phyloP scores from a whole-genome alignment of 2,113 vertebrate species.

The Thalassoma bifasciatum region DNA sequence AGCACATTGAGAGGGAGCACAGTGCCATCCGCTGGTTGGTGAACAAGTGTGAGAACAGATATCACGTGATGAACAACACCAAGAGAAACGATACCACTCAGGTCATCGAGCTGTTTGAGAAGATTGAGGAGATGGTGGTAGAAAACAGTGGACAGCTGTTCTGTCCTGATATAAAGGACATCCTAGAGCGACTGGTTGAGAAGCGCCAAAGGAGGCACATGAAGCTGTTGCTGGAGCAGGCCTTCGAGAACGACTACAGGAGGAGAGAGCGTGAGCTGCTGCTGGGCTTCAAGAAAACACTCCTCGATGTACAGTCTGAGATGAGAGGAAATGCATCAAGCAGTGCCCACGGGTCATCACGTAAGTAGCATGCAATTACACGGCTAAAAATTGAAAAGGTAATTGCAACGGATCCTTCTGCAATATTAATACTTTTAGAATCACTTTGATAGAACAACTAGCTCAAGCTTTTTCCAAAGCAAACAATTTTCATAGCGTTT shows the following conservation, averaged over 20 bases:
- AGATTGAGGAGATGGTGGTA: constrained; percentile 66
- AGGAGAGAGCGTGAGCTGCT: constrained; percentile 50
- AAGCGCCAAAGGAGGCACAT: constrained; percentile 31
- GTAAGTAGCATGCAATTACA: constrained; percentile 36
- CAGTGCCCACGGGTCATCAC: not conserved
- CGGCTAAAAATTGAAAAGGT: not conserved
- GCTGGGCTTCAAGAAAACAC: constrained; percentile 21
- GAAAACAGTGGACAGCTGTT: constrained; percentile 36
- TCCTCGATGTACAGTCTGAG: constrained; percentile 31
- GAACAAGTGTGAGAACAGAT: constrained; percentile 67
- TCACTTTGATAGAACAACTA: no score
- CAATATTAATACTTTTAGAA: no score
- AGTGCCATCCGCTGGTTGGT: constrained; percentile 42
- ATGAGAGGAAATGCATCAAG: not conserved
- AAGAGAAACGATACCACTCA: constrained; percentile 39
- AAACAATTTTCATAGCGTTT: no score
- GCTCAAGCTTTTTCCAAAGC: no score
- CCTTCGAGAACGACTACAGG: constrained; percentile 9
- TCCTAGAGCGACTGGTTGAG: constrained; percentile 29
- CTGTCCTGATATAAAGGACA: constrained; percentile 21
- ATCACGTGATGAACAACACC: constrained; percentile 59
- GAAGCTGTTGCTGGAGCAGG: constrained; percentile 27
- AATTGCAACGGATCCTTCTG: no score
- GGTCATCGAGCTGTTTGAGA: constrained; percentile 59
- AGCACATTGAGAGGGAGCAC: constrained; percentile 63